Percentiles rank a stretch among this genome's conserved stretches.
Evolutionary conservation across 2,888 invertebrate genomes (phyloP).

Genomic region (Hemaris fuciformis): DNA sequence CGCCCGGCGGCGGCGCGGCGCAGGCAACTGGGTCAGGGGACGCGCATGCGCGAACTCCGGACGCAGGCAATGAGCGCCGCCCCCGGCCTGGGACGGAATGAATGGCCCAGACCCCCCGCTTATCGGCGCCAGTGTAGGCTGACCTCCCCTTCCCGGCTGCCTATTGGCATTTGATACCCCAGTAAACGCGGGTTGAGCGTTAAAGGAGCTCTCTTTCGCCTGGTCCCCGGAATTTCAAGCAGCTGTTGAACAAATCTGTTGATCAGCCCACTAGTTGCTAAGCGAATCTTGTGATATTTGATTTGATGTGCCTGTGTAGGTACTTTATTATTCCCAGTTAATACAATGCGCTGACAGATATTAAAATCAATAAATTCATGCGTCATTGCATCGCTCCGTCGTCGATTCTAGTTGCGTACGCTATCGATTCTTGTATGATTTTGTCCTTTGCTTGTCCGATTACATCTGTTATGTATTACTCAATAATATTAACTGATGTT

Average conservation of each 20-base stretch:
- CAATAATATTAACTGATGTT: slow-evolving; percentile 3
- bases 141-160: slow-evolving; percentile 60
- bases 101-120: slow-evolving; percentile 67
- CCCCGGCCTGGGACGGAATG: slow-evolving; percentile 69
- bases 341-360: not conserved
- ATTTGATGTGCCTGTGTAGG: slow-evolving; percentile 29
- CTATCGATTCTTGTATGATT: not conserved
- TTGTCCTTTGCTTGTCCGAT: not conserved
- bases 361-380: slow-evolving; percentile 9
- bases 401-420: not conserved
- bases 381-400: not conserved
- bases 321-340: not conserved
- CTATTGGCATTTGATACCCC: slow-evolving; percentile 38
- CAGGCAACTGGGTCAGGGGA: slow-evolving; percentile 72
- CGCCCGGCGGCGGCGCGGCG: slow-evolving; percentile 47
- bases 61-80: slow-evolving; percentile 75
- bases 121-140: slow-evolving; percentile 42
- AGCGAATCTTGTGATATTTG: slow-evolving; percentile 58
- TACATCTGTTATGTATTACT: not conserved
- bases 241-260: slow-evolving; percentile 73
- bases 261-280: slow-evolving; percentile 75
- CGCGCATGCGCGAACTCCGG: slow-evolving; percentile 75
- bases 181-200: slow-evolving; percentile 26
- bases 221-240: slow-evolving; percentile 47
- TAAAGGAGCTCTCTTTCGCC: slow-evolving; percentile 45